Percentiles rank a stretch among this genome's conserved stretches.
Conservation (phyloP, 2,888 invertebrate genomes). For the Aproaerema taeniolella region DNA sequence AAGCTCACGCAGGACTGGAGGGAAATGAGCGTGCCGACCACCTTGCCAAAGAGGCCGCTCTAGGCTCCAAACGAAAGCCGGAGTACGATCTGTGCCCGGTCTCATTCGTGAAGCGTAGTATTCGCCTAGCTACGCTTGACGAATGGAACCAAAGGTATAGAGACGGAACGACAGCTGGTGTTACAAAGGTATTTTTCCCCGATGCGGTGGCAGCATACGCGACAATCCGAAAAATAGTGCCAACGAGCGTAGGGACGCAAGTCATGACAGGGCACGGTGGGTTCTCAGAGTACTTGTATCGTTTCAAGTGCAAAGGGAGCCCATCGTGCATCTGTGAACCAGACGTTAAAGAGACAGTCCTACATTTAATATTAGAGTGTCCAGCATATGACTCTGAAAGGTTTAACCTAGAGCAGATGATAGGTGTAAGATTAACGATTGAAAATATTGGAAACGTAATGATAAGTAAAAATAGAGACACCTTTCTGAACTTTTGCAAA, state of each 20-base stretch:
- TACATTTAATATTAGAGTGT: slow-evolving; percentile 1
- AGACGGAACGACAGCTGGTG: not conserved
- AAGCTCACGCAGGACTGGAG: not conserved
- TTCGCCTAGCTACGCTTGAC: slow-evolving; percentile 2
- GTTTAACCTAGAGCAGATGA: too few species aligned
- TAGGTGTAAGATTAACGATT: not conserved
- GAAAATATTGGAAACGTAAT: not conserved
- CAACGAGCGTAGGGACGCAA: not conserved
- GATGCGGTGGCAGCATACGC: not conserved
- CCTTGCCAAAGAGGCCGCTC: slow-evolving; percentile 15
- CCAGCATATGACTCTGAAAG: not conserved
- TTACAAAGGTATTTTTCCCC: slow-evolving; percentile 5
- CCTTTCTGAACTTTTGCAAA: not conserved
- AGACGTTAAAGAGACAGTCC: not conserved
- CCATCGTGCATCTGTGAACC: slow-evolving; percentile 15
- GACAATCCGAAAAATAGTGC: not conserved
- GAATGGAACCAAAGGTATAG: slow-evolving; percentile 6
- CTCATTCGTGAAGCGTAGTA: slow-evolving; percentile 3
- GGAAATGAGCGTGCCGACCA: slow-evolving; percentile 7
- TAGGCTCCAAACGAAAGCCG: not conserved
- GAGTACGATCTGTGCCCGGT: slow-evolving; percentile 11
- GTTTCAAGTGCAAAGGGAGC: slow-evolving; percentile 13
- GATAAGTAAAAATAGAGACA: not conserved
- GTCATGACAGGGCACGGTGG: slow-evolving; percentile 10
- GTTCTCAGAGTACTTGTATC: slow-evolving; percentile 8